Percentiles rank a stretch among this genome's conserved stretches.
These are phyloP conservation scores for Coccyzus lansbergi DNA, from an alignment of 2,797 vertebrate species.

Conservation along the genomic window DNA sequence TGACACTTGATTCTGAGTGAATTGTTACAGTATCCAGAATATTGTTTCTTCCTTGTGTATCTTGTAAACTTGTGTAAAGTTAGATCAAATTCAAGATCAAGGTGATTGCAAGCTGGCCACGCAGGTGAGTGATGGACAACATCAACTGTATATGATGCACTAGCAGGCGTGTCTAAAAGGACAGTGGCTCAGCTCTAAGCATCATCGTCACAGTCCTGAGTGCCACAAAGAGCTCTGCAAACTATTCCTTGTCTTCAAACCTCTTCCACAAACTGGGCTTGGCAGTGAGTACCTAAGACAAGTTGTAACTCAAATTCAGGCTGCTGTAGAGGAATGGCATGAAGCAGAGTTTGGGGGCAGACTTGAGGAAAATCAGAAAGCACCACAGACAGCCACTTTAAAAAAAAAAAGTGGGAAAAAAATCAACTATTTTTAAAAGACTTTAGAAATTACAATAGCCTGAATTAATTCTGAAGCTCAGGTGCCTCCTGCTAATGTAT, in stretches of 20 bases:
- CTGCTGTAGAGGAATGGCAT: background rate
- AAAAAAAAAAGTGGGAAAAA: background rate
- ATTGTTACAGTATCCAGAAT: background rate
- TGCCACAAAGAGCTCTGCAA: background rate
- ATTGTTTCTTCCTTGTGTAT: background rate
- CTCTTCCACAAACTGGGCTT: background rate
- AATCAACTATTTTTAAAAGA: background rate
- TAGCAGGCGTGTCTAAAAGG: background rate
- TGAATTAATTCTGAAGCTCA: background rate
- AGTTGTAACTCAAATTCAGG: background rate
- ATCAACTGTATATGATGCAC: background rate
- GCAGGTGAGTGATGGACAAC: accelerated
- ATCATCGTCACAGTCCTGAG: background rate
- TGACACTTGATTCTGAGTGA: background rate
- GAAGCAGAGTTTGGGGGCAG: background rate
- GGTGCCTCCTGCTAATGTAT: background rate
- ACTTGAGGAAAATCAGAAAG: background rate
- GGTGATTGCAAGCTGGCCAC: background rate
- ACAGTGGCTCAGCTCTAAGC: background rate
- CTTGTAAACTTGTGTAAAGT: background rate
- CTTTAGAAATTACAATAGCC: background rate
- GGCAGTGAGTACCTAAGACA: accelerated
- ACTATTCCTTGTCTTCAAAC: background rate
- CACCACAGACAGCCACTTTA: background rate
- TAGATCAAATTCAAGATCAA: background rate